Evolutionary conservation across 2,888 invertebrate genomes (phyloP).

Genomic region (Lithodes maja): DNA sequence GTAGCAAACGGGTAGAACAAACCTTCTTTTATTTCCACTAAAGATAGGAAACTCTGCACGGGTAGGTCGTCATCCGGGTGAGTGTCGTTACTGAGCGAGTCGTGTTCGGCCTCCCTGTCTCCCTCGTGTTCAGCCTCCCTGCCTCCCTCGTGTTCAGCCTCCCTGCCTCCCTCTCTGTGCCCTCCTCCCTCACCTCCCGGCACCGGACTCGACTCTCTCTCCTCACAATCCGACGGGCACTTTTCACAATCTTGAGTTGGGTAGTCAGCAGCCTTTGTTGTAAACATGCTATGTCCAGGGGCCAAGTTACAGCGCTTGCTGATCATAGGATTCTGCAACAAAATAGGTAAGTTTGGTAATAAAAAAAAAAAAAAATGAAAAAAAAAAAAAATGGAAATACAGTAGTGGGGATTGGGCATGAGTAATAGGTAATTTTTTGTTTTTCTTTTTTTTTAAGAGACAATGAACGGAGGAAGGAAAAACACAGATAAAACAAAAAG

Average conservation of each 20-base stretch:
- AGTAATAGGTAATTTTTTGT: no score
- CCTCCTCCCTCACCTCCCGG: neutral
- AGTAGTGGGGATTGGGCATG: no score
- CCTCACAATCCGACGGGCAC: neutral
- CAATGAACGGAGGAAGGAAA: no score
- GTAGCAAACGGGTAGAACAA: neutral
- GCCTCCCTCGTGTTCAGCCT: no score
- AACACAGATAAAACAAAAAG: no score
- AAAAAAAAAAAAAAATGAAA: no score
- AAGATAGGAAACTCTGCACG: conserved; percentile 36
- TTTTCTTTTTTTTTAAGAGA: no score
- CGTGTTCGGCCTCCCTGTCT: conserved; percentile 6
- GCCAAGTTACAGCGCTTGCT: neutral
- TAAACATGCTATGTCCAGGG: conserved; percentile 38
- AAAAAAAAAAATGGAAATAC: no score
- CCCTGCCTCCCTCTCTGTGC: no score
- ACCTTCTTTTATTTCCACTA: conserved; percentile 47
- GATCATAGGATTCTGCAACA: neutral
- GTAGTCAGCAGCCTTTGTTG: conserved; percentile 31
- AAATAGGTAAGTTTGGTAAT: neutral
- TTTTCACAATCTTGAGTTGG: conserved; percentile 37
- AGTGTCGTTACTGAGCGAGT: neutral
- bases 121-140: neutral
- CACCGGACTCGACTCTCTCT: neutral
- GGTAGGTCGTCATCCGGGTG: conserved; percentile 27